phyloP scores from a whole-genome alignment of 1,140 invertebrate species.

The Centruroides vittatus region DNA sequence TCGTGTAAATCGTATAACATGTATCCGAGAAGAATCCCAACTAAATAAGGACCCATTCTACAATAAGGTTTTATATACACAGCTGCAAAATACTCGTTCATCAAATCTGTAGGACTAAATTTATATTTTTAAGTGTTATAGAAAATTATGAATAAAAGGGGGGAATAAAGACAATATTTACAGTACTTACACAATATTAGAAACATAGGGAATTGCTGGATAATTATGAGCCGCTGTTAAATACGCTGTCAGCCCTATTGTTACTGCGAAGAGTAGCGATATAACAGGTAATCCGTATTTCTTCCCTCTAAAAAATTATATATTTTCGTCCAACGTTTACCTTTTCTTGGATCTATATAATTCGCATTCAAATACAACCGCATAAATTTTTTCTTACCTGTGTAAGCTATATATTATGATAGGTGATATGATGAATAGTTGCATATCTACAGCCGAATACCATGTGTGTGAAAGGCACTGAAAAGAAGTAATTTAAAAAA shows the following conservation, averaged over 20 bases:
- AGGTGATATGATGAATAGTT: conserved; percentile 26
- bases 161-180: conserved; percentile 1
- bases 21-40: conserved; percentile 35
- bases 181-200: conserved; percentile 17
- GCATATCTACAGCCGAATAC: conserved; percentile 29
- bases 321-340: background rate
- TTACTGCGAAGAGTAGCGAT: background rate
- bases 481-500: background rate
- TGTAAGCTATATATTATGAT: conserved; percentile 22
- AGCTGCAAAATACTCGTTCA: conserved; percentile 58
- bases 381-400: conserved; percentile 1
- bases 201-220: conserved; percentile 21
- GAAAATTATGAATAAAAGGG: no score
- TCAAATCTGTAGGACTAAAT: conserved; percentile 13
- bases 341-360: no score
- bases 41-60: conserved; percentile 35
- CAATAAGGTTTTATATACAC: conserved; percentile 61
- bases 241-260: conserved; percentile 10
- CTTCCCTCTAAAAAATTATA: background rate
- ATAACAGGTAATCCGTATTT: conserved; percentile 2
- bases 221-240: conserved; percentile 17
- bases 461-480: conserved; percentile 28
- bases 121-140: no score
- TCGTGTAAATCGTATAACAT: conserved; percentile 20
- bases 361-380: no score